Evolutionary conservation across 2,113 vertebrate species (phyloP).

Genomic region (Caretta caretta): DNA sequence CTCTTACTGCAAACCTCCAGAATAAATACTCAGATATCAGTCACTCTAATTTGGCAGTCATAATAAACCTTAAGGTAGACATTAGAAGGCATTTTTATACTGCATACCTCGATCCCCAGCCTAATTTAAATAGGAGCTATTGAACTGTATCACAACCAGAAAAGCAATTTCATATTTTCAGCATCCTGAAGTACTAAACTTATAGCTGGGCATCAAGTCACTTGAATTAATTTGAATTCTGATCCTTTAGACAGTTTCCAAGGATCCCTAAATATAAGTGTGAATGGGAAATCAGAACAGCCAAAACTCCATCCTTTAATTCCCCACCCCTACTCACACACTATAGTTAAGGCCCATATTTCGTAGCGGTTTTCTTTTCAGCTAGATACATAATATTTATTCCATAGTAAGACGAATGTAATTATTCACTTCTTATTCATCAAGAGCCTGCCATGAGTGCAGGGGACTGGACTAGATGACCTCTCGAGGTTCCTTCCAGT

Average conservation of each 20-base stretch:
- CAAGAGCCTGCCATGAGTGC: background rate
- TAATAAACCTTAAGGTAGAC: background rate
- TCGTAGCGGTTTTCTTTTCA: background rate
- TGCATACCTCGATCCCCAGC: background rate
- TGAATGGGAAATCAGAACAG: background rate
- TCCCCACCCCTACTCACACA: background rate
- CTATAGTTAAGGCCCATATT: background rate
- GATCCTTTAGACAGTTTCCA: background rate
- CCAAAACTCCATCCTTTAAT: background rate
- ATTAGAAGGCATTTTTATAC: background rate
- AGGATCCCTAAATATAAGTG: background rate
- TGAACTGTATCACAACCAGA: background rate
- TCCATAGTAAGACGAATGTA: background rate
- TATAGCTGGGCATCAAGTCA: background rate
- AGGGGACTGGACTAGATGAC: too few species aligned
- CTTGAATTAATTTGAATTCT: background rate
- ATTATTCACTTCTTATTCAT: background rate
- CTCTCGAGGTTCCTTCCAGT: too few species aligned
- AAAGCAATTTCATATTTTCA: background rate
- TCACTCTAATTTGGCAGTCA: background rate
- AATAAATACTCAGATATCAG: background rate
- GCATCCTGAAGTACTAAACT: background rate
- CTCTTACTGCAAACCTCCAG: background rate
- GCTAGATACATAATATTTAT: background rate
- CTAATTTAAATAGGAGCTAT: accelerated